phyloP scores from a whole-genome alignment of 2,888 invertebrate species.

The Tenthredo livida region DNA sequence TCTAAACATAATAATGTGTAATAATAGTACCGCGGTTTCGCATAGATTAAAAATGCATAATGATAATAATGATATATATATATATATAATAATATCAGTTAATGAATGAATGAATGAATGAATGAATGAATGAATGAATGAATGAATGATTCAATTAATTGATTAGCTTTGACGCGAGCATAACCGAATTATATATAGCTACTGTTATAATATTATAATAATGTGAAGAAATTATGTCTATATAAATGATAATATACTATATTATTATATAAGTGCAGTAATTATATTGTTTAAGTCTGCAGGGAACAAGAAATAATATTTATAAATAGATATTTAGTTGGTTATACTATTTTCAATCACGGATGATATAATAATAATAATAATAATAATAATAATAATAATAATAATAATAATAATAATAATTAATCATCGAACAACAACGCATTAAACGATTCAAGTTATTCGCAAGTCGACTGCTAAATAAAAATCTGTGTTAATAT shows the following conservation, averaged over 20 bases:
- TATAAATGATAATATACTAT: too few relatives aligned
- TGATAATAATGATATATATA: too few relatives aligned
- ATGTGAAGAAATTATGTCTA: too few relatives aligned
- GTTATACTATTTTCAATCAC: neutral
- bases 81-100: too few relatives aligned
- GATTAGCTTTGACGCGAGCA: neutral
- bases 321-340: neutral
- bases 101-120: neutral
- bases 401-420: neutral
- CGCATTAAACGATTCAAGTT: neutral
- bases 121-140: neutral
- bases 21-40: too few relatives aligned
- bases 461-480: neutral
- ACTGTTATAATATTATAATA: too few relatives aligned
- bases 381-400: neutral
- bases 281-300: too few relatives aligned
- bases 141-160: neutral
- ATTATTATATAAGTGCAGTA: too few relatives aligned
- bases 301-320: too few relatives aligned
- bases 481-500: neutral
- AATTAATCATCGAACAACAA: neutral
- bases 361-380: neutral
- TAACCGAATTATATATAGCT: neutral
- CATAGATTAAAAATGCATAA: neutral
- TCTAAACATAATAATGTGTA: too few relatives aligned